Percentiles rank a stretch among this genome's conserved stretches.
phyloP scores from a whole-genome alignment of 2,888 invertebrate genomes.

The Coelopa pilipes region DNA sequence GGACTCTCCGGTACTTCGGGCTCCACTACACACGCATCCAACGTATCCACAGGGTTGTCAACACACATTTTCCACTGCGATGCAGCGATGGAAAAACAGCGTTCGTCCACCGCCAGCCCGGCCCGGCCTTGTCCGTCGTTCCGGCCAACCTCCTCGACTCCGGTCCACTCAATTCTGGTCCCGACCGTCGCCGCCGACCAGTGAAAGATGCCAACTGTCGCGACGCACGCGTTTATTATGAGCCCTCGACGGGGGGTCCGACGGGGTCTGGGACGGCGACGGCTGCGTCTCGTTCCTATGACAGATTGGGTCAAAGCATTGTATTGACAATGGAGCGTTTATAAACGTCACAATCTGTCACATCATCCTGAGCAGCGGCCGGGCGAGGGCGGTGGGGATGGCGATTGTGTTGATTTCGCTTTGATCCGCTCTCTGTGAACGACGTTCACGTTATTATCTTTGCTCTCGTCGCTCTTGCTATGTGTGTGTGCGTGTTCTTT shows the following conservation, averaged over 20 bases:
- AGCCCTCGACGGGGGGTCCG: constrained; percentile 16
- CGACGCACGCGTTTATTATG: constrained; percentile 8
- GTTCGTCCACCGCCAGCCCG: no score
- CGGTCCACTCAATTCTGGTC: no score
- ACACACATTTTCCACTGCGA: no score
- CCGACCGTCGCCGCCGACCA: no score
- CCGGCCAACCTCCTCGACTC: no score
- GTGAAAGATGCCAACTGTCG: constrained; percentile 24
- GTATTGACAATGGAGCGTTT: constrained; percentile 31
- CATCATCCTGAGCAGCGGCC: constrained; percentile 30
- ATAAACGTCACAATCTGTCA: constrained; percentile 32
- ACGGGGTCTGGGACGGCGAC: no score
- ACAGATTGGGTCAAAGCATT: constrained; percentile 33
- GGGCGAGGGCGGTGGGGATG: no score
- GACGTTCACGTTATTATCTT: neutral
- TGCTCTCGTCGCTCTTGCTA: neutral
- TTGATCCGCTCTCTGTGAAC: neutral
- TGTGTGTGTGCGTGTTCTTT: neutral
- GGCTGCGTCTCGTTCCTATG: constrained; percentile 24
- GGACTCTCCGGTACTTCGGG: no score
- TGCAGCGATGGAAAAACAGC: no score
- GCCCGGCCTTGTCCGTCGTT: no score
- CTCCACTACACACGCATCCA: no score
- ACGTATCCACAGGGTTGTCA: no score
- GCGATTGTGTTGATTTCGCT: neutral